phyloP scores from a whole-genome alignment of 2,888 invertebrate genomes.

The Microctonus hyperodae region DNA sequence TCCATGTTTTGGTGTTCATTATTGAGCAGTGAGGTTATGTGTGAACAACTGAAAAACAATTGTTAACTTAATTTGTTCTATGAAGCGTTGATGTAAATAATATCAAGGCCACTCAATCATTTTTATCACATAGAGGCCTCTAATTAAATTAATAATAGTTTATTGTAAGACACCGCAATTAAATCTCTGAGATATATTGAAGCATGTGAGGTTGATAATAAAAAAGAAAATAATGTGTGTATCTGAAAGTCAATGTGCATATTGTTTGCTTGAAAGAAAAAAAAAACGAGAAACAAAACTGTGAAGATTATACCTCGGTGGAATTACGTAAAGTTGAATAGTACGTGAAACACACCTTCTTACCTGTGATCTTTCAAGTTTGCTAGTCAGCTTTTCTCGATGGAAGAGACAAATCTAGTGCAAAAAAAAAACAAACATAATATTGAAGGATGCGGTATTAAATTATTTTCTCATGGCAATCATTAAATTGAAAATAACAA shows the following conservation, averaged over 20 bases:
- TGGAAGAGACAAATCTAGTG: background rate
- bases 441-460: constrained; percentile 22
- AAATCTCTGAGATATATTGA: constrained; percentile 8
- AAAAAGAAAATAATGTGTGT: background rate
- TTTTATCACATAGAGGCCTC: background rate
- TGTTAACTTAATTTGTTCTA: constrained; percentile 1
- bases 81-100: constrained; percentile 24
- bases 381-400: constrained; percentile 49
- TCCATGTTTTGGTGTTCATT: constrained; percentile 32
- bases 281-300: constrained; percentile 4
- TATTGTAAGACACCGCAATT: constrained; percentile 2
- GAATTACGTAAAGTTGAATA: constrained; percentile 33
- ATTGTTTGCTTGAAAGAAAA: background rate
- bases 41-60: constrained; percentile 10
- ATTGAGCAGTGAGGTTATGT: constrained; percentile 17
- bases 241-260: background rate
- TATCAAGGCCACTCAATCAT: background rate
- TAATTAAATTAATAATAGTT: constrained; percentile 4
- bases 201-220: constrained; percentile 17
- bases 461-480: constrained; percentile 28
- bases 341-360: constrained; percentile 36
- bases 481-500: constrained; percentile 1
- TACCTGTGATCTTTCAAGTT: constrained; percentile 52
- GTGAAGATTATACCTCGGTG: constrained; percentile 42
- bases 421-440: constrained; percentile 22